These are phyloP conservation scores for Labroides dimidiatus DNA, from an alignment of 2,797 vertebrate genomes.

Conservation along the genomic window DNA sequence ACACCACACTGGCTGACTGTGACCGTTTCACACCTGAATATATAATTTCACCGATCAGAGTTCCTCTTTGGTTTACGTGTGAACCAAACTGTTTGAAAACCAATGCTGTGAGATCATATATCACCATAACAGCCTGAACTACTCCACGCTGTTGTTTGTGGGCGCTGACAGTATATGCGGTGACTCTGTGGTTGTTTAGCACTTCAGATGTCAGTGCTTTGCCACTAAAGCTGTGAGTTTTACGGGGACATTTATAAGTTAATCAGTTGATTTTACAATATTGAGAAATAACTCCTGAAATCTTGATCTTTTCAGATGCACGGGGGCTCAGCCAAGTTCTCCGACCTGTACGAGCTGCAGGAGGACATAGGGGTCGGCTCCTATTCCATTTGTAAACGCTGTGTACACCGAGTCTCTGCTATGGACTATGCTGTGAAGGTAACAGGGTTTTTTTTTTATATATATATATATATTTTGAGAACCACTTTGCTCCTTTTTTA, in stretches of 20 bases:
- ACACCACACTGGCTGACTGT: not conserved
- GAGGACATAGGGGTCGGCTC: constrained; percentile 98
- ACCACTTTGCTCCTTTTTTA: not conserved
- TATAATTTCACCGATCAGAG: not conserved
- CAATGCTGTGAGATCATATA: not conserved
- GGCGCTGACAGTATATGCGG: not conserved
- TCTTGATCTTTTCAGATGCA: constrained; percentile 85
- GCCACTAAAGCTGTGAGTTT: not conserved
- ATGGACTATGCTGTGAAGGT: constrained; percentile 99
- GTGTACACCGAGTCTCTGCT: constrained; percentile 89
- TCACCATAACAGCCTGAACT: not conserved
- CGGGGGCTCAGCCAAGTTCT: constrained; percentile 90
- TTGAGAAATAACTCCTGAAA: constrained; percentile 2
- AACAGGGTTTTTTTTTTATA: not conserved
- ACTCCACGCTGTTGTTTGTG: not conserved
- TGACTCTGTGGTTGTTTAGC: not conserved
- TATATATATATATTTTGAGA: not conserved
- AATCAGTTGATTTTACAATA: not conserved
- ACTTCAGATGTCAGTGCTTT: not conserved
- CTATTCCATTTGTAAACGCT: constrained; percentile 97
- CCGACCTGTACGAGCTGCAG: constrained; percentile 93
- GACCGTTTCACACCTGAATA: constrained; percentile 28
- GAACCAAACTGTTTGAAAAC: constrained; percentile 2
- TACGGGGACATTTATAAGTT: not conserved
- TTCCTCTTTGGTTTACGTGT: constrained; percentile 6